These are phyloP conservation scores for Mesembrinibis cayennensis DNA, from an alignment of 2,113 vertebrate genomes.

Conservation along the genomic window DNA sequence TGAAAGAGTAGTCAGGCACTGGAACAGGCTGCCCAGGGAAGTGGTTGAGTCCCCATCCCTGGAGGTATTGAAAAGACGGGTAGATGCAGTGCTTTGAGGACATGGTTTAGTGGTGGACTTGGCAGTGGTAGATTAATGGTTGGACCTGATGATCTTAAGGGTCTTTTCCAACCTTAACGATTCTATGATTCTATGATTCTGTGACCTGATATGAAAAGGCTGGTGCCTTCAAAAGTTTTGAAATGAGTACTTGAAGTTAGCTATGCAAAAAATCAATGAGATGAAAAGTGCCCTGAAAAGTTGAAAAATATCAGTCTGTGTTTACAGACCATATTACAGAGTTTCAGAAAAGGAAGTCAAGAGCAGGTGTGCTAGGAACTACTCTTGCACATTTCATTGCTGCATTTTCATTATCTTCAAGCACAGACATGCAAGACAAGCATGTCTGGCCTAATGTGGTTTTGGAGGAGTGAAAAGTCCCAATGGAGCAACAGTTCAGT, in stretches of 20 bases:
- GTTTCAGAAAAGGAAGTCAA: neutral
- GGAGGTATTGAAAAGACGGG: too few species aligned
- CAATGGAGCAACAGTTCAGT: neutral
- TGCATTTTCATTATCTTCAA: slow-evolving; percentile 46
- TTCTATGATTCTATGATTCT: too few species aligned
- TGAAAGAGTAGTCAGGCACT: too few species aligned
- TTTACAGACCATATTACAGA: neutral
- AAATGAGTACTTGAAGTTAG: neutral
- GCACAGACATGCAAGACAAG: neutral
- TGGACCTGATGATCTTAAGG: too few species aligned
- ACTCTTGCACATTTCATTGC: neutral
- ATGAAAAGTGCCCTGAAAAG: neutral
- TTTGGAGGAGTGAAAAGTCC: slow-evolving; percentile 30
- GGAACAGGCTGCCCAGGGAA: too few species aligned
- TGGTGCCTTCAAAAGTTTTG: neutral
- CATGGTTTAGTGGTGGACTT: too few species aligned
- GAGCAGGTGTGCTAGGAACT: neutral
- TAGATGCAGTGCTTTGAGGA: too few species aligned
- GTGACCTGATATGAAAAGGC: neutral
- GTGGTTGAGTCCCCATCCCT: too few species aligned
- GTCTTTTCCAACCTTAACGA: too few species aligned
- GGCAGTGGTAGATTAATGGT: too few species aligned
- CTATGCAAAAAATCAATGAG: neutral
- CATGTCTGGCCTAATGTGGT: neutral
- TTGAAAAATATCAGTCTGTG: neutral